These are phyloP conservation scores for Rousettus madagascariensis DNA, from an alignment of 2,797 vertebrate species.

Conservation along the genomic window DNA sequence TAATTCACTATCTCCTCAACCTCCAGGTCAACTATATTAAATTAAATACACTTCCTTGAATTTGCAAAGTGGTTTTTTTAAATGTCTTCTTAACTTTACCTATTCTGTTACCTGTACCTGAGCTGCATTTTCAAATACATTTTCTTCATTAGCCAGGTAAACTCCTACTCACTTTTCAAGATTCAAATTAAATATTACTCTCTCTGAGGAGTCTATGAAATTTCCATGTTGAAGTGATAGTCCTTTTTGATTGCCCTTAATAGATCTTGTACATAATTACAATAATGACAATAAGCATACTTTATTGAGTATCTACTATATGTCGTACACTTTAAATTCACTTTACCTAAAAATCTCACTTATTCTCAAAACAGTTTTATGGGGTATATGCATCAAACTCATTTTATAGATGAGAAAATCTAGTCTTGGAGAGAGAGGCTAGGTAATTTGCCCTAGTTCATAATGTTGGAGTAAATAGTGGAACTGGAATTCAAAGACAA, in stretches of 20 bases:
- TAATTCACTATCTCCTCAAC: background rate
- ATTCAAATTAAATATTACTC: background rate
- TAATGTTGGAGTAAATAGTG: background rate
- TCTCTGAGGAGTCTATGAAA: background rate
- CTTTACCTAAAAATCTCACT: background rate
- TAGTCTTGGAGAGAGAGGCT: background rate
- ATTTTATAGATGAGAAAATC: background rate
- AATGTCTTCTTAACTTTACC: background rate
- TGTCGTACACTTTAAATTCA: background rate
- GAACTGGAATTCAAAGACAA: background rate
- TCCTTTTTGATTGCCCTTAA: background rate
- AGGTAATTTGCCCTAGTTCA: background rate
- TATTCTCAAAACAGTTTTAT: background rate
- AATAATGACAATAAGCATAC: background rate
- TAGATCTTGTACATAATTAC: background rate
- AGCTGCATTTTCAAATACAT: slow-evolving; percentile 1
- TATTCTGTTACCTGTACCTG: background rate
- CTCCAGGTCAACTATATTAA: background rate
- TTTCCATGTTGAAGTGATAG: background rate
- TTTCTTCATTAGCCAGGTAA: background rate
- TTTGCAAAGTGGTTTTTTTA: background rate
- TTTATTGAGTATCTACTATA: background rate
- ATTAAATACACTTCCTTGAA: background rate
- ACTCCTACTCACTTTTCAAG: background rate
- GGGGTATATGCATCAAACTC: background rate